These are phyloP conservation scores for Gnathonemus longibarbis DNA, from an alignment of 2,113 vertebrate species.

Conservation along the genomic window DNA sequence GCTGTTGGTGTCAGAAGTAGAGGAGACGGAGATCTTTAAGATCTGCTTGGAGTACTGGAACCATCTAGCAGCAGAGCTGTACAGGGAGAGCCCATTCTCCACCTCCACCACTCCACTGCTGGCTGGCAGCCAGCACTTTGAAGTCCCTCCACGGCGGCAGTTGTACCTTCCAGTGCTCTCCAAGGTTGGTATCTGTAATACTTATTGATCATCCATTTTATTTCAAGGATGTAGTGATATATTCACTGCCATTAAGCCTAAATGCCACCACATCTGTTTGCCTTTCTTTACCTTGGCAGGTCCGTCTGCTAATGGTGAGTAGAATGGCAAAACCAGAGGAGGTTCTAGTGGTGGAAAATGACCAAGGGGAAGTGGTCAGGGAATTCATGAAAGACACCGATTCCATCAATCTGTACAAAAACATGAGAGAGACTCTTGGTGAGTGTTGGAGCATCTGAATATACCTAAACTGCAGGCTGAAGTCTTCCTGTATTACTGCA, in stretches of 20 bases:
- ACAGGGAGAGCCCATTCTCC: constrained; percentile 89
- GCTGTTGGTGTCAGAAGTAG: constrained; percentile 91
- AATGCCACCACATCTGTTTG: background rate
- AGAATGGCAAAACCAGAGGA: constrained; percentile 96
- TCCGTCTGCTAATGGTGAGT: constrained; percentile 89
- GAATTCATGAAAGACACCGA: constrained; percentile 98
- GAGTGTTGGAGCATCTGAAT: constrained; percentile 29
- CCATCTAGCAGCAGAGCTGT: constrained; percentile 88
- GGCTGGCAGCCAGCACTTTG: constrained; percentile 80
- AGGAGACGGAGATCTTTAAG: constrained; percentile 97
- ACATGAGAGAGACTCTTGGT: constrained; percentile 96
- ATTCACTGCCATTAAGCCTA: background rate
- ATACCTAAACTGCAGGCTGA: background rate
- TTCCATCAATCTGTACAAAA: constrained; percentile 95
- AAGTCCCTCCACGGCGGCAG: constrained; percentile 86
- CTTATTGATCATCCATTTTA: background rate
- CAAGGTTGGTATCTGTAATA: constrained; percentile 56
- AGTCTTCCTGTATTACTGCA: background rate
- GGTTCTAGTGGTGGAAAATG: constrained; percentile 93
- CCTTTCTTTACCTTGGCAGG: constrained; percentile 50
- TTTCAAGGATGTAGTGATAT: background rate
- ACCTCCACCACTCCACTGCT: constrained; percentile 82
- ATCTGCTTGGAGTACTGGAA: constrained; percentile 98
- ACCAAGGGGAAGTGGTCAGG: constrained; percentile 90
- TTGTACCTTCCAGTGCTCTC: constrained; percentile 87